Base-by-base conservation (phyloP, 2,888 invertebrate species). In the Andrena hattorfiana region DNA sequence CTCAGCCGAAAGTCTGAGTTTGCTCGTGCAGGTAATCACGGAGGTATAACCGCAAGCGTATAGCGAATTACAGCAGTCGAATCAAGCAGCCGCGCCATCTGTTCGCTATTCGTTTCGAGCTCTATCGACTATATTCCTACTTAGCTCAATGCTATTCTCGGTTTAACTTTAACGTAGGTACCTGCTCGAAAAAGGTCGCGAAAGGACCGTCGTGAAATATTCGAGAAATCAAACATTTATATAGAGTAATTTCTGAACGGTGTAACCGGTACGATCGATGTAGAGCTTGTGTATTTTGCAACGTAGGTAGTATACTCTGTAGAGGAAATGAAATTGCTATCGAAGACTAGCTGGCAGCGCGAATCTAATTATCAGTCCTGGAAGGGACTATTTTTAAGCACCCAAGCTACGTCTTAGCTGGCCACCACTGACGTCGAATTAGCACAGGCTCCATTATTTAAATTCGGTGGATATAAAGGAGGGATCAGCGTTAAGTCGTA, bases 401-500 rank as follows among this genome's bases (percentile, higher is more conserved):
- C 5, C 35, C 4, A 16, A 26, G 69, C 26, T 69, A 35, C 28
- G 16, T 56, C 23, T 66, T 66, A 59, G 85, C 88, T 89, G 90
- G 85, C 83, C 84, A 81, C 81, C 87, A 72, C 83, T 86, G 88
- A 28, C 78, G 71, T 83, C 84, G 88, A 92, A 92, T 92, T 92
- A 92, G 90, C 88, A 66, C 84, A 62, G 87, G 81, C 87, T 89
- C 89, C 89, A 91, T 92, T 91, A 92, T 91, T 92, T 89, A 92
- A 92, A 92, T 92, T 90, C 90, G 85, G 67, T 79, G 86, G 85
- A 88, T 91, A 91, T 92, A 92, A 91, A 92, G 87, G 87, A 84
- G 87, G 91, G 92, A 92, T 92, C 92, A 91, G 81, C 88, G 85
- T 85, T 92, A 91, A 92, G 90, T 91, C 92, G 89, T 88, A 90